These are phyloP conservation scores for Asteroscopus sphinx DNA, from an alignment of 2,888 invertebrate species.

Conservation along the genomic window DNA sequence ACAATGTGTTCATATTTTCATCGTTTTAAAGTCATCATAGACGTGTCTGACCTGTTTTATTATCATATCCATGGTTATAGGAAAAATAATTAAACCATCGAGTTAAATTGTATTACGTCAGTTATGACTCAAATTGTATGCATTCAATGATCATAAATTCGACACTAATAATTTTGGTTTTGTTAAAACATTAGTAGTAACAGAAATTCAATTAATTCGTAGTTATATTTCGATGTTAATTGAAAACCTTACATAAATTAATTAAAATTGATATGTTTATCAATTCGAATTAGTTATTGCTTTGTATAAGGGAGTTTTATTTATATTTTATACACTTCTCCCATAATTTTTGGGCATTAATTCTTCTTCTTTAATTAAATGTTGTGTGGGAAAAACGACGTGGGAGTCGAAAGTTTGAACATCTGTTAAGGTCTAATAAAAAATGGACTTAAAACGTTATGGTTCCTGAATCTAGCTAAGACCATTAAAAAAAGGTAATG, in stretches of 20 bases:
- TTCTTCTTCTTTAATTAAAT: conserved; percentile 2
- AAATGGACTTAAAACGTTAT: too few species aligned
- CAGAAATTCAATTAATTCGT: conserved; percentile 27
- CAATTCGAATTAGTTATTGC: conserved; percentile 20
- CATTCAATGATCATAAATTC: conserved; percentile 28
- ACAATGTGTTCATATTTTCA: too few species aligned
- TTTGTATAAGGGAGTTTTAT: conserved; percentile 14
- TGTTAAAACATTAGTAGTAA: conserved; percentile 24
- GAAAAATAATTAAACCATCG: conserved; percentile 10
- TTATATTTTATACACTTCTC: conserved; percentile 11
- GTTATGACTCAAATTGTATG: conserved; percentile 22
- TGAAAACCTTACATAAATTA: conserved; percentile 21
- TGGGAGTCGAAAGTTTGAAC: background rate
- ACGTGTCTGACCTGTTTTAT: too few species aligned
- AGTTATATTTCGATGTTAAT: conserved; percentile 28
- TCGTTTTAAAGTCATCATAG: too few species aligned
- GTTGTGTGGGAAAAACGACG: conserved; percentile 9
- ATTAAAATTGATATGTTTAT: conserved; percentile 32
- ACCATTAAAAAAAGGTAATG: too few species aligned
- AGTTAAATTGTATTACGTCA: conserved; percentile 9
- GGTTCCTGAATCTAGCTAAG: too few species aligned
- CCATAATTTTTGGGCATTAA: conserved; percentile 8
- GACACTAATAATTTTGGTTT: conserved; percentile 22
- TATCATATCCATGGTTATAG: background rate
- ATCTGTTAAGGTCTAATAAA: too few species aligned